Base-by-base conservation (phyloP, 2,888 invertebrate species). In the Vesta saturnalis region DNA sequence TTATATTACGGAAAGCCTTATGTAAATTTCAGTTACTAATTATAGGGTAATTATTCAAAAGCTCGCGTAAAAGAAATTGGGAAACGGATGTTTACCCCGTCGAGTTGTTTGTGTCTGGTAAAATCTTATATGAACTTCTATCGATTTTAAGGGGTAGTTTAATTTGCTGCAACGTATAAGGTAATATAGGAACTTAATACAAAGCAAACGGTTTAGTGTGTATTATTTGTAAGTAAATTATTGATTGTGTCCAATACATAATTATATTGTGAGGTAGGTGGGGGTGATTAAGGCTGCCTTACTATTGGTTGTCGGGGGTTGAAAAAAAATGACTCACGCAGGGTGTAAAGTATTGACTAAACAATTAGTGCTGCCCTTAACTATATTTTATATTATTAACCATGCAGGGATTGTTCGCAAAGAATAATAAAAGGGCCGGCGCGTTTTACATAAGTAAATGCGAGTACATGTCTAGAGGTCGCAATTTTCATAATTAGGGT, bases 301-400 rank as follows among this genome's bases (percentile, higher is more conserved):
- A 83, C 81, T 83, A 84, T 84, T 84, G 84, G 84, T 82, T 80
- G 83, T 81, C 81, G 81, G 83, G 84, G 83, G 83, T 82, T 39
- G 39, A 81, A 82, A 84, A 84, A 82, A 85, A 83, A 82, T 85
- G 85, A 85, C 83, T 85, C 85, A 85, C 84, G 83, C 83, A 83
- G 84, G 83, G 85, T 84, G 84, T 83, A 84, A 84, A 84, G 84
- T 84, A 85, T 84, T 84, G 85, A 85, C 83, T 84, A 85, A 85
- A 85, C 85, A 85, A 85, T 85, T 85, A 85, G 84, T 81, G 76
- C 81, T 82, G 80, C 83, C 82, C 83, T 83, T 81, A 84, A 83
- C 81, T 80, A 80, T 81, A 80, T 83, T 81, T 81, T 82, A 79
- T 81, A 79, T 81, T 81, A 79, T 81, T 78, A 65, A 62, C 70